Evolutionary conservation across 2,888 invertebrate species (phyloP).

Genomic region (Orthosia gracilis): DNA sequence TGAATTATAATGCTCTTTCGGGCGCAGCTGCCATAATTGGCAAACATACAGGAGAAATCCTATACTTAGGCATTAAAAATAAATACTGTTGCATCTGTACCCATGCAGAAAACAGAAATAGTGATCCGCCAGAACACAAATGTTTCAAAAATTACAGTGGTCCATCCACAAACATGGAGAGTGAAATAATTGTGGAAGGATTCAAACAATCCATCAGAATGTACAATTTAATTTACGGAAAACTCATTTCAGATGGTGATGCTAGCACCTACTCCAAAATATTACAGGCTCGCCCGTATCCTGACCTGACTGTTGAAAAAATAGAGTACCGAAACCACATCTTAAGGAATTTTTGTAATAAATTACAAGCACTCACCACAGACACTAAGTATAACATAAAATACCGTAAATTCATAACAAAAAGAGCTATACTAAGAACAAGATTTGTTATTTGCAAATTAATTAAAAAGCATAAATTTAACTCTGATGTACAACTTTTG

Average conservation of each 20-base stretch:
- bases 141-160: background rate
- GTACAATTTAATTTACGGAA: background rate
- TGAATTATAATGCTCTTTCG: constrained; percentile 11
- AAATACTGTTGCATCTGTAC: constrained; percentile 9
- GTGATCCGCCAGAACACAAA: background rate
- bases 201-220: constrained; percentile 20
- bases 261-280: constrained; percentile 10
- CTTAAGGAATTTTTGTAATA: constrained; percentile 7
- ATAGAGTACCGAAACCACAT: constrained; percentile 8
- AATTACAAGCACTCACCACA: constrained; percentile 6
- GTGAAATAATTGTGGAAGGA: constrained; percentile 27
- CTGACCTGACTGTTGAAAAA: constrained; percentile 16
- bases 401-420: constrained; percentile 1
- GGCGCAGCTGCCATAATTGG: constrained; percentile 17
- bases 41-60: constrained; percentile 2
- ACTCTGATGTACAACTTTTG: constrained; percentile 5
- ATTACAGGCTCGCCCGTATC: constrained; percentile 15
- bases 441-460: background rate
- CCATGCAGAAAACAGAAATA: background rate
- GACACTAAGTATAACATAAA: constrained; percentile 7
- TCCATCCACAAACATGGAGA: constrained; percentile 20
- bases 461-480: constrained; percentile 14
- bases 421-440: constrained; percentile 5
- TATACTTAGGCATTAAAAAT: constrained; percentile 1
- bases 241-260: constrained; percentile 5